These are phyloP conservation scores for Lumbricus terrestris DNA, from an alignment of 2,888 invertebrate genomes.

Conservation along the genomic window DNA sequence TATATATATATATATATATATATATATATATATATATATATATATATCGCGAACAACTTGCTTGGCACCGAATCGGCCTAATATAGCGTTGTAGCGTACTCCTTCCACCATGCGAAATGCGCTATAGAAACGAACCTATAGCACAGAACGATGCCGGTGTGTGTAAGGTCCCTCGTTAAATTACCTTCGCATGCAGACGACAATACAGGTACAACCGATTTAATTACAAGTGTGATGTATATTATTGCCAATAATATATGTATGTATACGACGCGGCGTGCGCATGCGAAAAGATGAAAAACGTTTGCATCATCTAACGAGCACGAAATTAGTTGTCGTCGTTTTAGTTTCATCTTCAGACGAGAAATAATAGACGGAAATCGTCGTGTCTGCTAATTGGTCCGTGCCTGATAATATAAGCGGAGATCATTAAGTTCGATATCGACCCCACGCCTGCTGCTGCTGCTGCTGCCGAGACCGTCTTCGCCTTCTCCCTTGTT, in stretches of 20 bases:
- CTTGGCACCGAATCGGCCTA: not conserved
- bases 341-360: conserved; percentile 5
- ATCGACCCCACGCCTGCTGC: not conserved
- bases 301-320: conserved; percentile 3
- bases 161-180: not conserved
- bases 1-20: no score
- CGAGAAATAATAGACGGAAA: not conserved
- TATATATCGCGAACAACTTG: not conserved
- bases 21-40: no score
- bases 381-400: not conserved
- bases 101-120: not conserved
- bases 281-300: not conserved
- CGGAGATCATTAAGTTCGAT: conserved; percentile 3
- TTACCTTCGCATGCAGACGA: not conserved
- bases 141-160: not conserved
- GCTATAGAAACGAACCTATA: not conserved
- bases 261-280: no score
- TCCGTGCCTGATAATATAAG: not conserved
- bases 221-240: conserved; percentile 11
- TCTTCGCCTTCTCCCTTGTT: not conserved
- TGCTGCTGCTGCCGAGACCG: no score
- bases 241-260: not conserved
- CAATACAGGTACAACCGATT: conserved; percentile 11
- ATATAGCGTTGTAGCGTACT: not conserved
- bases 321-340: not conserved